Percentiles rank a stretch among this genome's conserved stretches.
Evolutionary conservation across 2,888 invertebrate species (phyloP).

Genomic region (Gryllus longicercus): DNA sequence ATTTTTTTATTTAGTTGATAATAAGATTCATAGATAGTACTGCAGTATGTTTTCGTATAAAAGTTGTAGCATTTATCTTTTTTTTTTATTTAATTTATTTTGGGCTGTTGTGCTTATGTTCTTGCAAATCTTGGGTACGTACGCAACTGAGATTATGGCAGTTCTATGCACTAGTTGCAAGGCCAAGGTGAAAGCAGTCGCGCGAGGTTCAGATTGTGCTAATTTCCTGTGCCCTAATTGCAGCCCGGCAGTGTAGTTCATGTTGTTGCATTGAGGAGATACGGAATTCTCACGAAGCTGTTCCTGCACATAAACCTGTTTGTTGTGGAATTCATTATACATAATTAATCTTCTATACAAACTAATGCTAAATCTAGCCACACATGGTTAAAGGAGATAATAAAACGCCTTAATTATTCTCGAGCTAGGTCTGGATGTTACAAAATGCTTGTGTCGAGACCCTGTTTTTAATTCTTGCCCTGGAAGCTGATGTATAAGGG

Average conservation of each 20-base stretch:
- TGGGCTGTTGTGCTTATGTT: slow-evolving; percentile 68
- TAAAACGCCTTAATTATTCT: no score
- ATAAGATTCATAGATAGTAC: no score
- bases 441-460: no score
- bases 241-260: slow-evolving; percentile 86
- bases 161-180: slow-evolving; percentile 88
- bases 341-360: not conserved
- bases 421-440: no score
- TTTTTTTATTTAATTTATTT: no score
- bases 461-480: no score
- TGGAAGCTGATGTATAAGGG: no score
- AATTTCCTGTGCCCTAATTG: slow-evolving; percentile 91
- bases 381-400: no score
- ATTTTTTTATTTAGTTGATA: no score
- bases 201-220: slow-evolving; percentile 91
- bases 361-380: no score
- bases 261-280: slow-evolving; percentile 86
- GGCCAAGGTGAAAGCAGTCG: slow-evolving; percentile 89
- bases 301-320: slow-evolving; percentile 85
- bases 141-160: slow-evolving; percentile 68
- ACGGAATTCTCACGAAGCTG: slow-evolving; percentile 69
- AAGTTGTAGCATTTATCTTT: no score
- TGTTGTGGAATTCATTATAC: slow-evolving; percentile 76
- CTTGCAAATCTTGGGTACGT: slow-evolving; percentile 80
- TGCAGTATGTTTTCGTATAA: no score